Evolutionary conservation across 2,113 vertebrate species (phyloP).

Genomic region (Notiomystis cincta): DNA sequence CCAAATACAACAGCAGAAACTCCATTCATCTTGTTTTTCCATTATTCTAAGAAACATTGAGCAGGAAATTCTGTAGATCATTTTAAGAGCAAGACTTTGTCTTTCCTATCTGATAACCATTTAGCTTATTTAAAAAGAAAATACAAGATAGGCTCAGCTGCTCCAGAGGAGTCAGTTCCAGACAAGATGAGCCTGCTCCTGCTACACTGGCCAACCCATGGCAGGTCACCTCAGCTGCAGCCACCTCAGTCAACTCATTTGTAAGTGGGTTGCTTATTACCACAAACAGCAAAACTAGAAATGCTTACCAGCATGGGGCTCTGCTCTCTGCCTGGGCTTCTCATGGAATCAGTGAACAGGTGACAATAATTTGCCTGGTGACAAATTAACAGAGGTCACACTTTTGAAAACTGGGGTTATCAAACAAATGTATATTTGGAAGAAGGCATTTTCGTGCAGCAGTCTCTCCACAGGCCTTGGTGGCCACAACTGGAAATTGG

Average conservation of each 20-base stretch:
- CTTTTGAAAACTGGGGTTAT: slow-evolving; percentile 33
- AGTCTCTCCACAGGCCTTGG: background rate
- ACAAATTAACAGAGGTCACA: slow-evolving; percentile 61
- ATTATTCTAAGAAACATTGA: background rate
- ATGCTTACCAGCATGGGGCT: slow-evolving; percentile 6
- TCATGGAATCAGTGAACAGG: slow-evolving; percentile 23
- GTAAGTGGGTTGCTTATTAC: background rate
- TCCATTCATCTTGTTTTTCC: background rate
- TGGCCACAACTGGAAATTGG: background rate
- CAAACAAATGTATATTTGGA: background rate
- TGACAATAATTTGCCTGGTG: slow-evolving; percentile 49
- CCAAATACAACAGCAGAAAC: background rate
- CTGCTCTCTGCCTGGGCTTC: slow-evolving; percentile 22
- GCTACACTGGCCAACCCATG: background rate
- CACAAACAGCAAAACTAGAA: slow-evolving; percentile 25
- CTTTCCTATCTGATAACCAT: background rate
- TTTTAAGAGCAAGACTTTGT: background rate
- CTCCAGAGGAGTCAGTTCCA: background rate
- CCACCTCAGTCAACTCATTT: background rate
- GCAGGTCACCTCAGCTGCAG: background rate
- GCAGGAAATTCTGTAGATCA: background rate
- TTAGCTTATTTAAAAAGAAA: background rate
- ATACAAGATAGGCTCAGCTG: background rate
- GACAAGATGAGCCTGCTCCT: background rate
- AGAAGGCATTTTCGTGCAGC: background rate